phyloP scores from a whole-genome alignment of 2,888 invertebrate species.

The Microctonus aethiopoides region DNA sequence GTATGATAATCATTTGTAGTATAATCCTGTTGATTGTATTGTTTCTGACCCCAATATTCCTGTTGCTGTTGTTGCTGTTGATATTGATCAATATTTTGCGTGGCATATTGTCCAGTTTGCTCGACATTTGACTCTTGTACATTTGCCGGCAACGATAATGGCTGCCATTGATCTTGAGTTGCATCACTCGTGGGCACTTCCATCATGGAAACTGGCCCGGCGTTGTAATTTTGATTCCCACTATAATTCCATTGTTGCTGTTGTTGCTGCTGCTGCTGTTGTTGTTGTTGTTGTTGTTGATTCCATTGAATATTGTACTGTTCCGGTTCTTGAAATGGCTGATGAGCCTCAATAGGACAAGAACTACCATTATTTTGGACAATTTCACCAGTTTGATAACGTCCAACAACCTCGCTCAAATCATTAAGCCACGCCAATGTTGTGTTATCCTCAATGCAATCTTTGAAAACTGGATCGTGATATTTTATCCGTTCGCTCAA shows the following conservation, averaged over 20 bases:
- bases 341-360: conserved; percentile 28
- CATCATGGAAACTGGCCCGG: conserved; percentile 54
- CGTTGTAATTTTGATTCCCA: conserved; percentile 45
- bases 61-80: conserved; percentile 57
- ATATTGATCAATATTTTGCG: conserved; percentile 44
- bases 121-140: conserved; percentile 50
- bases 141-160: conserved; percentile 51
- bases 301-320: conserved; percentile 46
- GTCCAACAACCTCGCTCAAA: conserved; percentile 66
- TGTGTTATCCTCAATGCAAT: conserved; percentile 67
- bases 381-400: conserved; percentile 64
- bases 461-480: conserved; percentile 74
- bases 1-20: conserved; percentile 47
- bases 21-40: conserved; percentile 50
- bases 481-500: conserved; percentile 76
- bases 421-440: conserved; percentile 73
- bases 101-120: conserved; percentile 47
- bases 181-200: conserved; percentile 48
- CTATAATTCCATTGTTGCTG: conserved; percentile 48
- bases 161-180: conserved; percentile 57
- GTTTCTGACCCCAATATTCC: conserved; percentile 51
- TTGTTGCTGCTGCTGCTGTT: conserved; percentile 48
- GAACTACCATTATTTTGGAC: conserved; percentile 49
- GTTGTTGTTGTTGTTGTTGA: conserved; percentile 46
- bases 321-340: conserved; percentile 48